phyloP scores from a whole-genome alignment of 2,888 invertebrate species.

The Andrena hattorfiana region DNA sequence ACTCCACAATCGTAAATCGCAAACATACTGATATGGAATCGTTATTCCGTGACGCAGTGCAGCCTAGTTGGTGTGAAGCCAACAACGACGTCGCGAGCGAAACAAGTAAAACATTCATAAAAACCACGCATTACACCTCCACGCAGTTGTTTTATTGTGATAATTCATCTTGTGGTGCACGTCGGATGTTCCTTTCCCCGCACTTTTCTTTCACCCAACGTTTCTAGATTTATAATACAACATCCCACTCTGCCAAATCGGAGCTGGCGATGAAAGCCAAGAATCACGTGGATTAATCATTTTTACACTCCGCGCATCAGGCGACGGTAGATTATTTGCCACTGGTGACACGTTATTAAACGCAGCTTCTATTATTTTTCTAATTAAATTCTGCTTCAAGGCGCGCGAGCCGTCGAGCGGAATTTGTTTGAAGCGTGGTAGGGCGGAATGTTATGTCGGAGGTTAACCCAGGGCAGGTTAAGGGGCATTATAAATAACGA shows the following conservation, averaged over 20 bases:
- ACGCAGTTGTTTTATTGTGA: slow-evolving; percentile 75
- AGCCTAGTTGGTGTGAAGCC: slow-evolving; percentile 78
- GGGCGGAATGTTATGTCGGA: slow-evolving; percentile 29
- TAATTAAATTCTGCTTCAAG: neutral
- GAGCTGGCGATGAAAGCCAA: neutral
- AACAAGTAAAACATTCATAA: slow-evolving; percentile 80
- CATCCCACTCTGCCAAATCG: slow-evolving; percentile 1
- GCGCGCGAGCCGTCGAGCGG: slow-evolving; percentile 3
- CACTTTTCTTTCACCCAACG: slow-evolving; percentile 43
- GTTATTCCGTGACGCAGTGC: slow-evolving; percentile 45
- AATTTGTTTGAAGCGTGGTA: slow-evolving; percentile 54
- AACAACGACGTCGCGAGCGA: slow-evolving; percentile 76
- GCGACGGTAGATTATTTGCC: neutral
- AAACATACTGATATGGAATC: slow-evolving; percentile 59
- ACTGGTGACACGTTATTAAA: neutral
- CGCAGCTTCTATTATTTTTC: neutral
- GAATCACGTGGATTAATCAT: neutral
- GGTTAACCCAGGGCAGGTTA: slow-evolving; percentile 45
- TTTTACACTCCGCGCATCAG: neutral
- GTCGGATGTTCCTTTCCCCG: slow-evolving; percentile 41
- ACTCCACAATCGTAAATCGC: slow-evolving; percentile 76
- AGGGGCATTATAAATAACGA: slow-evolving; percentile 74
- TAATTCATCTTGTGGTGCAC: slow-evolving; percentile 74
- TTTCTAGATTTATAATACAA: slow-evolving; percentile 54
- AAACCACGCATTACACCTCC: slow-evolving; percentile 76